Conservation (phyloP, 2,888 invertebrate genomes). For the Punctoribates punctum region DNA sequence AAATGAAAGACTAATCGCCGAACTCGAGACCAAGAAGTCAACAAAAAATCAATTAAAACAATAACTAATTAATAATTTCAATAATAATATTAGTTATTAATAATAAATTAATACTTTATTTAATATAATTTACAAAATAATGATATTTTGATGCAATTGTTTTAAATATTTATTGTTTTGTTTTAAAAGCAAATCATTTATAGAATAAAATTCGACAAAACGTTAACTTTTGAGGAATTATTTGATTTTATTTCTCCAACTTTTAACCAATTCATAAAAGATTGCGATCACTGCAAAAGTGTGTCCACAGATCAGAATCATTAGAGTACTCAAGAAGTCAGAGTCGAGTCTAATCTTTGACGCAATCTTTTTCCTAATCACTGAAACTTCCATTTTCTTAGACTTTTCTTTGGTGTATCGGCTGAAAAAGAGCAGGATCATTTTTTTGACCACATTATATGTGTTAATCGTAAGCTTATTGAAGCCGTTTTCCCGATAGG, state of each 20-base stretch:
- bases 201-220: too few relatives aligned
- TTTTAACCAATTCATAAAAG: not conserved
- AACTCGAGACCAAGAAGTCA: constrained; percentile 17
- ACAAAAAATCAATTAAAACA: not conserved
- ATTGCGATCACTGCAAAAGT: not conserved
- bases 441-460: not conserved
- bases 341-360: not conserved
- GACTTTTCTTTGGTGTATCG: not conserved
- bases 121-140: too few relatives aligned
- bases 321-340: not conserved
- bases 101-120: too few relatives aligned
- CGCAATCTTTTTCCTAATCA: not conserved
- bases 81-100: too few relatives aligned
- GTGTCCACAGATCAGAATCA: not conserved
- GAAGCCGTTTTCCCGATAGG: not conserved
- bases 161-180: too few relatives aligned
- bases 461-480: not conserved
- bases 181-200: too few relatives aligned
- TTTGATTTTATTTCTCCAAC: not conserved
- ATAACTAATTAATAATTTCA: too few relatives aligned
- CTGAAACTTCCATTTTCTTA: not conserved
- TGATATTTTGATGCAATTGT: too few relatives aligned
- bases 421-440: not conserved
- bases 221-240: too few relatives aligned
- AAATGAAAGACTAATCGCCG: constrained; percentile 37